Evolutionary conservation across 1,140 invertebrate genomes (phyloP).

Genomic region (Hypothenemus hampei): DNA sequence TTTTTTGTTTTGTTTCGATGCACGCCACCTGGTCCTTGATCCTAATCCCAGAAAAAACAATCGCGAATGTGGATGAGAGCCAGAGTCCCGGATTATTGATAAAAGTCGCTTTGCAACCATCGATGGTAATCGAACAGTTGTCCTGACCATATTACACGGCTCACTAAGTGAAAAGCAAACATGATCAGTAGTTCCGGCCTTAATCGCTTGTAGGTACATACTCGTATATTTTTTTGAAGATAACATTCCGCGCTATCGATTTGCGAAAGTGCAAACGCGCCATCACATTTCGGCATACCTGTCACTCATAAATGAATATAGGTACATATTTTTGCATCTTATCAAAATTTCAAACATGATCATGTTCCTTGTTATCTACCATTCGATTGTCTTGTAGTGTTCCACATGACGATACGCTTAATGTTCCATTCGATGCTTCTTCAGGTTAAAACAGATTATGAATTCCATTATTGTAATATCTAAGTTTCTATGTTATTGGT

Average conservation of each 20-base stretch:
- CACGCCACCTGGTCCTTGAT: background rate
- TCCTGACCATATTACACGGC: conserved; percentile 36
- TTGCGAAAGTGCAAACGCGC: background rate
- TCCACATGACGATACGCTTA: no score
- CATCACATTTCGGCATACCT: background rate
- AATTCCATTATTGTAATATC: no score
- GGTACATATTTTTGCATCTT: background rate
- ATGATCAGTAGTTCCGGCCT: conserved; percentile 32
- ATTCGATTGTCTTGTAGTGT: background rate
- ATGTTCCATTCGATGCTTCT: no score
- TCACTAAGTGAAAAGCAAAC: conserved; percentile 38
- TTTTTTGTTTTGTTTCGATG: no score
- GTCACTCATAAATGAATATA: background rate
- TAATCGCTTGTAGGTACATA: conserved; percentile 33
- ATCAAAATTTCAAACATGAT: background rate
- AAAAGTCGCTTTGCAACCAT: conserved; percentile 1
- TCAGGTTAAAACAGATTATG: no score
- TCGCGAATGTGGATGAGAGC: background rate
- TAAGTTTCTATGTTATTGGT: no score
- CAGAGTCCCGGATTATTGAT: background rate
- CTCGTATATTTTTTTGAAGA: conserved; percentile 16
- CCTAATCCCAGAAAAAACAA: background rate
- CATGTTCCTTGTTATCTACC: background rate
- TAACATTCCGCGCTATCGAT: background rate
- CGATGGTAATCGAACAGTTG: conserved; percentile 29